A percentile compares a stretch with the other conserved stretches of the same genome.
These are phyloP conservation scores for Andrena minutula DNA, from an alignment of 2,888 invertebrate species.

Conservation along the genomic window DNA sequence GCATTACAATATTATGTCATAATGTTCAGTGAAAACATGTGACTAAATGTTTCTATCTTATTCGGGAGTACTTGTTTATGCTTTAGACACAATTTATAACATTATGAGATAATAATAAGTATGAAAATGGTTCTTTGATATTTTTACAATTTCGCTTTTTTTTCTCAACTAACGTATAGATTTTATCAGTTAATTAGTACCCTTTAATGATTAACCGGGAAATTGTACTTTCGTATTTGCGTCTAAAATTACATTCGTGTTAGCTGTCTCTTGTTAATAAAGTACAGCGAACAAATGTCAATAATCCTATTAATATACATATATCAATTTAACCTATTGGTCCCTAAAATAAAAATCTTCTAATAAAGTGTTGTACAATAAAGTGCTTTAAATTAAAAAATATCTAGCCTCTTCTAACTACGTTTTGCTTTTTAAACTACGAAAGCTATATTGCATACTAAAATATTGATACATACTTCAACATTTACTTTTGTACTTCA, in stretches of 20 bases:
- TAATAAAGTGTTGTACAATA: constrained; percentile 80
- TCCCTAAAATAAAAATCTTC: constrained; percentile 71
- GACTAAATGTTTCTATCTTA: constrained; percentile 64
- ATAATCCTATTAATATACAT: constrained; percentile 61
- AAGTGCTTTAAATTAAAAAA: constrained; percentile 81
- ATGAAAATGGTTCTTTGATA: constrained; percentile 50
- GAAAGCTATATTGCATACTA: constrained; percentile 82
- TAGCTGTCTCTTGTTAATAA: constrained; percentile 39
- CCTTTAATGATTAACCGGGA: constrained; percentile 62
- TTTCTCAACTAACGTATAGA: constrained; percentile 55
- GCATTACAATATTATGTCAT: constrained; percentile 70
- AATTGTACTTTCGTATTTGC: constrained; percentile 70
- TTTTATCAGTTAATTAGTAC: constrained; percentile 58
- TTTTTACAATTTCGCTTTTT: constrained; percentile 60
- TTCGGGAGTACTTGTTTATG: constrained; percentile 43
- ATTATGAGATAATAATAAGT: constrained; percentile 58
- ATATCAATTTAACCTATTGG: constrained; percentile 70
- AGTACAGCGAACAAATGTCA: constrained; percentile 56
- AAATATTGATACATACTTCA: constrained; percentile 79
- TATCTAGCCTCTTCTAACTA: constrained; percentile 84
- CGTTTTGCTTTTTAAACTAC: constrained; percentile 75
- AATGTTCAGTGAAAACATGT: constrained; percentile 58
- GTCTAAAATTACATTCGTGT: constrained; percentile 56
- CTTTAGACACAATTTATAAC: constrained; percentile 50
- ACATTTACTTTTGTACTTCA: constrained; percentile 83